phyloP scores from a whole-genome alignment of 2,797 vertebrate genomes.

The Silurus lanzhouensis region DNA sequence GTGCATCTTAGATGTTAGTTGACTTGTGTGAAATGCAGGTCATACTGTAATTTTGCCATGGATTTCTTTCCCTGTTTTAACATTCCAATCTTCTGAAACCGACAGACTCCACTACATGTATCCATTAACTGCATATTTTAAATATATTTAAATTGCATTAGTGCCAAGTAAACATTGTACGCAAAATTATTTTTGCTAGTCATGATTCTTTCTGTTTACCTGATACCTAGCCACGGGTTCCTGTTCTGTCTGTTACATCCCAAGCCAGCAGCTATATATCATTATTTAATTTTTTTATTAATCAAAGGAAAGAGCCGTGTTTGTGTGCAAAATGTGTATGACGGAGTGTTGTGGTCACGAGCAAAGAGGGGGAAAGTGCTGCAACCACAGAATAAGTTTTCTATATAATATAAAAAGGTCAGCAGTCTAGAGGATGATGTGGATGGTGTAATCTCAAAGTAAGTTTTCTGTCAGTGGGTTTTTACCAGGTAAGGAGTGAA shows the following conservation, averaged over 20 bases:
- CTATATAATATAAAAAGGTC: slow-evolving; percentile 49
- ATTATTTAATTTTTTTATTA: not conserved
- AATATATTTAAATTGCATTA: too few relatives aligned
- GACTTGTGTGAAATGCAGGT: too few relatives aligned
- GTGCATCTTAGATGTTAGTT: not conserved
- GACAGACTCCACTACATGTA: not conserved
- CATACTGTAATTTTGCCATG: too few relatives aligned
- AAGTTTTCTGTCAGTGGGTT: slow-evolving; percentile 51
- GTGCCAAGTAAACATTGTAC: not conserved
- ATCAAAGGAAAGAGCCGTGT: slow-evolving; percentile 34
- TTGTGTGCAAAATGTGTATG: slow-evolving; percentile 45
- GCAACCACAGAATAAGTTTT: slow-evolving; percentile 52
- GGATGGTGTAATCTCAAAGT: slow-evolving; percentile 42
- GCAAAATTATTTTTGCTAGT: not conserved
- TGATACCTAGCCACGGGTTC: not conserved
- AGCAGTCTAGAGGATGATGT: slow-evolving; percentile 45
- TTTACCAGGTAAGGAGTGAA: slow-evolving; percentile 26
- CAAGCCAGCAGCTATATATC: slow-evolving; percentile 26
- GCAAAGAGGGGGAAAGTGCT: slow-evolving; percentile 46
- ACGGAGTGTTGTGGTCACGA: not conserved
- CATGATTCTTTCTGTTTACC: not conserved
- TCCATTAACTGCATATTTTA: not conserved
- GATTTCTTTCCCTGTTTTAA: too few relatives aligned
- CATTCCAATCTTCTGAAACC: not conserved
- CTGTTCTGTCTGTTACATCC: slow-evolving; percentile 42